These are phyloP conservation scores for Gryon sp. DNA, from an alignment of 1,140 invertebrate species.

Conservation along the genomic window DNA sequence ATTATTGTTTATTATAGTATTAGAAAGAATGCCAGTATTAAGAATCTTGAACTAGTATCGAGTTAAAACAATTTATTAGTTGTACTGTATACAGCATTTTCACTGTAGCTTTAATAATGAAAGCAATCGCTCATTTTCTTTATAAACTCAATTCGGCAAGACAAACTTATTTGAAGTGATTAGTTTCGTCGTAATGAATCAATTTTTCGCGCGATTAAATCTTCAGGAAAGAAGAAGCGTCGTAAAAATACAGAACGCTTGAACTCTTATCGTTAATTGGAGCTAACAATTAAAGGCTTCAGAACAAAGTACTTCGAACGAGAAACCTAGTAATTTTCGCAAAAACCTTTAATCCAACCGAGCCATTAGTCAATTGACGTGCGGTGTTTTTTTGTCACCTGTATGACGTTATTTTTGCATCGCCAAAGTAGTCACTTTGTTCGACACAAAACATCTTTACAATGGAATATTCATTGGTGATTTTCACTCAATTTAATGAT, in stretches of 20 bases:
- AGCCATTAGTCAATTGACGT: conserved; percentile 38
- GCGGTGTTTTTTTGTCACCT: conserved; percentile 20
- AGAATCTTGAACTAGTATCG: too few relatives aligned
- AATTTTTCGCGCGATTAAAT: conserved; percentile 36
- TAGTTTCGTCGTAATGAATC: conserved; percentile 6
- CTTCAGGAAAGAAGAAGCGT: neutral
- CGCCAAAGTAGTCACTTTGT: conserved; percentile 1
- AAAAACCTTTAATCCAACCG: conserved; percentile 20
- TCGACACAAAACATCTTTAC: conserved; percentile 15
- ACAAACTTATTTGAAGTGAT: conserved; percentile 7
- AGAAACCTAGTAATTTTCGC: conserved; percentile 34
- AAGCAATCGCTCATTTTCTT: too few relatives aligned
- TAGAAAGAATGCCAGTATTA: too few relatives aligned
- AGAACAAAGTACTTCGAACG: conserved; percentile 4
- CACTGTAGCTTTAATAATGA: too few relatives aligned
- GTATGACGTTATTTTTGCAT: conserved; percentile 14
- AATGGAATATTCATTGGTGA: conserved; percentile 17
- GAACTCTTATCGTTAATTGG: conserved; percentile 46
- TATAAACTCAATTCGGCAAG: neutral
- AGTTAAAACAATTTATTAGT: too few relatives aligned
- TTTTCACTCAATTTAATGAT: conserved; percentile 19
- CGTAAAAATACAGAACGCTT: conserved; percentile 29
- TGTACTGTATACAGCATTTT: too few relatives aligned
- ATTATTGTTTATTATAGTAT: too few relatives aligned
- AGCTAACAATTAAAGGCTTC: conserved; percentile 41